Evolutionary conservation across 23 tunicate genomes (phyloP), one percentile per base, ranked within the genome.

Genomic region (Trididemnum miniatum): DNA sequence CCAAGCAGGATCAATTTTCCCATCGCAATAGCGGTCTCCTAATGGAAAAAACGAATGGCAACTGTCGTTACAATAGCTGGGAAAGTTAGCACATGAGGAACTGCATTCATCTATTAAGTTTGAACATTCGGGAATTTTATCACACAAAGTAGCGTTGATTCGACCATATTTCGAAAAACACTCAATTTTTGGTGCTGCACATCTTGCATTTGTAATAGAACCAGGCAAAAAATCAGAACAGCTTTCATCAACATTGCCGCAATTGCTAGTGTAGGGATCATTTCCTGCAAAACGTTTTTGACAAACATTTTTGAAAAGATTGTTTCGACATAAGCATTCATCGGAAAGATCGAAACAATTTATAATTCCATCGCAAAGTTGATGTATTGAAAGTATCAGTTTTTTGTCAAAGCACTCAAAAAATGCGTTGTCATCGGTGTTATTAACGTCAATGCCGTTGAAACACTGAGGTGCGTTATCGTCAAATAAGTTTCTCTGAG

Each of bases 1-100:
- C 31, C 5, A 74, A n/a, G 59, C 26, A 40, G 9, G 59, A 38
- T 74, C 79, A 20, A 20, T 34, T 22, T 20, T 22, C 1, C 79
- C 79, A 34, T 74, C 33, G 29, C 79, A 74, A 26, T 74, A 74
- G 12, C 79, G 79, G 24, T 74, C 79, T 9, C 79, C 79, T 12
- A 74, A 5, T 9, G 1, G 31, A 38, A 36, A 40, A 49, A 37
- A 38, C 9, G 7, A 5, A 32, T 74, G 23, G 34, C 79, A 74
- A 7, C 23, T 74, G 28, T 38, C 5, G 33, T 74, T 20, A 24
- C 79, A 74, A 74, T 20, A 74, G 20, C 23, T 24, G 37, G 79
- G 79, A 2, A 9, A 9, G 9, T 20, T 24, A 4, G 26, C 28
- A 39, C 59, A 71, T 49, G 12, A 12, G 44, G 37, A 71, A 35